Evolutionary conservation across 2,888 invertebrate species (phyloP), one percentile per base, ranked within the genome.

Genomic region (Drosophila nr. perissopoda): DNA sequence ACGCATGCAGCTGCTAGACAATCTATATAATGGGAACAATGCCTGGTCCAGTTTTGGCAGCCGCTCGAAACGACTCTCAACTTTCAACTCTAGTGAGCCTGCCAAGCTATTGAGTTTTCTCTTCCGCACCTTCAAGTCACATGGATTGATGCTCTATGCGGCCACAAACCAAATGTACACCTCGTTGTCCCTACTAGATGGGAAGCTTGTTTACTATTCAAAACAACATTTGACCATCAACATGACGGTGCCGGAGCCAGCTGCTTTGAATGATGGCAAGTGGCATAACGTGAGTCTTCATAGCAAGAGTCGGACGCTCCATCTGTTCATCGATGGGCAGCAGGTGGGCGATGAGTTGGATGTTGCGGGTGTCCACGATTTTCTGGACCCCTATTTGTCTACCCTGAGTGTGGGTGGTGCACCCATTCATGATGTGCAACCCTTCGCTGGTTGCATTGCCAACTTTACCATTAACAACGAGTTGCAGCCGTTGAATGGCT

Each of bases 401-500:
- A 94, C 95, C 6, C 93, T 99, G 63, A 96, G 96, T 4, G 93
- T 99, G 48, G 98, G 98, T 48, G 97, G 97, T 11, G 95, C 95
- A 86, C 95, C 95, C 82, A 58, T 72, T 29, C 54, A 61, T 21
- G 92, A 92, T 8, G 94, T 94, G 48, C 94, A 94, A 67, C 90
- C 92, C 81, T 98, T 98, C 91, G 96, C 96, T 93, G 99, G 99
- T 2, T 99, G 99, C 89, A 93, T 99, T 69, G 96, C 97, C 0
- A 97, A 98, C 91, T 97, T 99, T 90, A 96, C 96, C 4, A 95
- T 99, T 27, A 98, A 99, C 91, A 96, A 96, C 86, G 97, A 98
- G 93, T 94, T 97, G 48, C 97, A 98, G 91, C 97, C 98, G 0
- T 96, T 98, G 91, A 97, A 96, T 90, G 98, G 98, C 1, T 96